These are phyloP conservation scores for Linurgus olivaceus DNA, from an alignment of 2,797 vertebrate genomes.

Conservation along the genomic window DNA sequence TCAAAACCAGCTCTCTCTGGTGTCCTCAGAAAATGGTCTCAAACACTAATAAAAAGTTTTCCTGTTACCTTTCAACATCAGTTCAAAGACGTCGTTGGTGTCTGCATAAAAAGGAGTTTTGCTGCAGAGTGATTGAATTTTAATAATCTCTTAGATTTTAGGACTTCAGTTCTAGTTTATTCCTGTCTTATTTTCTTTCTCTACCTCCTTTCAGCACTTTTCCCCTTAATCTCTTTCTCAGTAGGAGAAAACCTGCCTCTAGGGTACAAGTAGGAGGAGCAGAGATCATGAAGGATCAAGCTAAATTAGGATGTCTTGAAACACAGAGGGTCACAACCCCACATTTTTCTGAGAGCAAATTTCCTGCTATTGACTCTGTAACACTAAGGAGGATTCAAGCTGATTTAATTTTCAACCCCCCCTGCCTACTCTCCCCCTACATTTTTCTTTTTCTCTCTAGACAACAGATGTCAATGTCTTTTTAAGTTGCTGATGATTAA, in stretches of 20 bases:
- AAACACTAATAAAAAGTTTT: conserved; percentile 57
- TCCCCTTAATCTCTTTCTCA: conserved; percentile 49
- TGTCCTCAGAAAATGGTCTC: conserved; percentile 64
- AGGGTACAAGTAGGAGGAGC: conserved; percentile 64
- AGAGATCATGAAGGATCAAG: conserved; percentile 54
- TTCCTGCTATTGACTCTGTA: conserved; percentile 62
- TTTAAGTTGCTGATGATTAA: conserved; percentile 67
- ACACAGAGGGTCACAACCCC: conserved; percentile 64
- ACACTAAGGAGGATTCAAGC: conserved; percentile 40
- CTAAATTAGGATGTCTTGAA: conserved; percentile 63
- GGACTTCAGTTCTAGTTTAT: conserved; percentile 61
- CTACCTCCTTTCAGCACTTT: conserved; percentile 45
- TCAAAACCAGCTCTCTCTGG: conserved; percentile 39
- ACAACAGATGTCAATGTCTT: conserved; percentile 67
- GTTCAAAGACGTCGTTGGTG: conserved; percentile 66
- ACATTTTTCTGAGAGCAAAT: conserved; percentile 68
- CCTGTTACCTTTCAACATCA: conserved; percentile 35
- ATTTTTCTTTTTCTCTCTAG: conserved; percentile 56
- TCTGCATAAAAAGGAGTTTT: conserved; percentile 60
- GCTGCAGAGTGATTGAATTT: conserved; percentile 59
- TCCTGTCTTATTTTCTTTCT: conserved; percentile 17
- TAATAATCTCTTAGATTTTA: conserved; percentile 69
- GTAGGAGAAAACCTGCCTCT: conserved; percentile 56
- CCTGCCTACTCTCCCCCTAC: background rate
- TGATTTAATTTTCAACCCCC: conserved; percentile 18